Conservation (phyloP, 2,888 invertebrate genomes). For the Keiferia lycopersicella region DNA sequence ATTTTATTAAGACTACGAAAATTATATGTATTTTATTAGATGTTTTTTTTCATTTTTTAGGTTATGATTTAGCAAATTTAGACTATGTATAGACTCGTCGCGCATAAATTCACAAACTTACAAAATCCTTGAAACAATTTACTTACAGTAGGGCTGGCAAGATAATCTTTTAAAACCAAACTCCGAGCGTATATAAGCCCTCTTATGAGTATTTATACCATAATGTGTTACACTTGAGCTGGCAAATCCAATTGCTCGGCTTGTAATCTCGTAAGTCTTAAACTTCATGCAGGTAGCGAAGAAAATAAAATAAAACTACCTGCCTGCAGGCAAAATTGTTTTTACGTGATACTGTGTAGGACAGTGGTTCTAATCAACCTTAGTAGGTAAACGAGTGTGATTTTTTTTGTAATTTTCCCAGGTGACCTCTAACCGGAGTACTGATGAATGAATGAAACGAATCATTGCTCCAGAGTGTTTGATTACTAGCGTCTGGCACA, state of each 20-base stretch:
- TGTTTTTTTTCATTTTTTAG: too few relatives aligned
- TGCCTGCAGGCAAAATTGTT: neutral
- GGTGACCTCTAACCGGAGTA: too few relatives aligned
- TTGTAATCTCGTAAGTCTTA: conserved; percentile 28
- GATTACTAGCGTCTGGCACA: too few relatives aligned
- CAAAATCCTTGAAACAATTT: neutral
- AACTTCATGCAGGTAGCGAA: conserved; percentile 28
- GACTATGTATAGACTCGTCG: too few relatives aligned
- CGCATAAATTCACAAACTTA: neutral
- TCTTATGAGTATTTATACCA: conserved; percentile 4
- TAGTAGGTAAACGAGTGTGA: too few relatives aligned
- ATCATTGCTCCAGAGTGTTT: too few relatives aligned
- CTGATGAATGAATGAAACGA: too few relatives aligned
- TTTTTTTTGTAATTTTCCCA: too few relatives aligned
- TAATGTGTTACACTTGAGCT: conserved; percentile 15
- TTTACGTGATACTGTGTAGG: neutral
- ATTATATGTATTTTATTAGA: too few relatives aligned
- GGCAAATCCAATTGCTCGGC: conserved; percentile 25
- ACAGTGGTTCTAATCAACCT: too few relatives aligned
- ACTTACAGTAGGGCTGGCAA: conserved; percentile 20
- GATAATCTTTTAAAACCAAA: conserved; percentile 26
- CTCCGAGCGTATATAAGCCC: conserved; percentile 23
- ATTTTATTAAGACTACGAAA: too few relatives aligned
- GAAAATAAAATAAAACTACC: conserved; percentile 30
- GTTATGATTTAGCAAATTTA: too few relatives aligned